phyloP scores from a whole-genome alignment of 2,113 vertebrate genomes.

The Syngnathus floridae region DNA sequence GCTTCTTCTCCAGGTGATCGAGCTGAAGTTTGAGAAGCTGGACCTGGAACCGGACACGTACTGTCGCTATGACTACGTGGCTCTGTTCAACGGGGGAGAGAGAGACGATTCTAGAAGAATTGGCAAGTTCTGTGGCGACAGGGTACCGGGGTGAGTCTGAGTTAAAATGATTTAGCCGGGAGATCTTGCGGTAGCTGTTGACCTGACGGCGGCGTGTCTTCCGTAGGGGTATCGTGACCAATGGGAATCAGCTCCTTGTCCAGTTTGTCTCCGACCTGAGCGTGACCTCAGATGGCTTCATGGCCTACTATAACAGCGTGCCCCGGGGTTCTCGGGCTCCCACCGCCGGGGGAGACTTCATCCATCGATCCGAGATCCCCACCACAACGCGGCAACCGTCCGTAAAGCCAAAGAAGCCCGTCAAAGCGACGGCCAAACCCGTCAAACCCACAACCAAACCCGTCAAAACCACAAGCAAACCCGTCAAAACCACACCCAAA shows the following conservation, averaged over 20 bases:
- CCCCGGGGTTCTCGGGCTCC: constrained; percentile 55
- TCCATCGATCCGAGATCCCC: constrained; percentile 45
- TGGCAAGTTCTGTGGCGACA: constrained; percentile 83
- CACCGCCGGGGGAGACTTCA: constrained; percentile 53
- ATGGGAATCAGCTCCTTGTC: constrained; percentile 81
- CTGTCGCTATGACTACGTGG: constrained; percentile 88
- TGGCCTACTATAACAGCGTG: constrained; percentile 73
- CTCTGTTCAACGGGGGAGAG: constrained; percentile 79
- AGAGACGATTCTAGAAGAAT: constrained; percentile 75
- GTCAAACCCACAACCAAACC: constrained; percentile 12
- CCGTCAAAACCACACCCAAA: constrained; percentile 16
- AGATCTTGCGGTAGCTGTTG: no score
- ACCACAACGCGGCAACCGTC: constrained; percentile 19
- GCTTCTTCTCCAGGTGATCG: constrained; percentile 70
- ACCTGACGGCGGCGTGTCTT: no score
- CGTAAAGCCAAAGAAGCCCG: constrained; percentile 24
- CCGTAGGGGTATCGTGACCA: constrained; percentile 70
- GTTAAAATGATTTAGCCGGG: neutral
- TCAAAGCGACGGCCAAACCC: constrained; percentile 31
- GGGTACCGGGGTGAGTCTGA: constrained; percentile 69
- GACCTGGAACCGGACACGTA: constrained; percentile 80
- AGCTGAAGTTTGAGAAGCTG: constrained; percentile 82
- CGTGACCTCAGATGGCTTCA: constrained; percentile 83
- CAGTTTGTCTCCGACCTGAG: constrained; percentile 91
- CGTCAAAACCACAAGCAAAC: constrained; percentile 15